Conservation (phyloP, 2,888 invertebrate species). For the Melanargia galathea region DNA sequence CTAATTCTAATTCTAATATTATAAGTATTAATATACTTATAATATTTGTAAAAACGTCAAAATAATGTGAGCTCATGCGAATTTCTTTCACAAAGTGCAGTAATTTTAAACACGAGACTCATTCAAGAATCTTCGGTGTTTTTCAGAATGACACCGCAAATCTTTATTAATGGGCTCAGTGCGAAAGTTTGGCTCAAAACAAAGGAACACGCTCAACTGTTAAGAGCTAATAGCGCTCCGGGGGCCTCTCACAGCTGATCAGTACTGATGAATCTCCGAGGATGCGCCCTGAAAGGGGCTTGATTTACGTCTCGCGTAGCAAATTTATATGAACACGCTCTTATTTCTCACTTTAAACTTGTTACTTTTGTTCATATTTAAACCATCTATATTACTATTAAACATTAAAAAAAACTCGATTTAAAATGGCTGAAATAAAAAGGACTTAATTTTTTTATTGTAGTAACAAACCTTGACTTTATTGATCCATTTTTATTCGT, state of each 20-base stretch:
- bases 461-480: no score
- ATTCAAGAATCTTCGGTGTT: neutral
- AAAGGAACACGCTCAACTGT: slow-evolving; percentile 16
- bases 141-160: slow-evolving; percentile 4
- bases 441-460: no score
- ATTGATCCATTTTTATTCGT: no score
- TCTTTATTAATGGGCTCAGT: slow-evolving; percentile 12
- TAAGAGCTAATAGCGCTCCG: slow-evolving; percentile 25
- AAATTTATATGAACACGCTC: slow-evolving; percentile 9
- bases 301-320: slow-evolving; percentile 17
- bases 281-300: slow-evolving; percentile 20
- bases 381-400: no score
- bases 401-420: neutral
- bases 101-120: neutral
- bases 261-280: slow-evolving; percentile 27
- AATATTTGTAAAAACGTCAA: no score
- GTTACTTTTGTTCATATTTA: neutral
- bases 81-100: no score
- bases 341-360: slow-evolving; percentile 5
- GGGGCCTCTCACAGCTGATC: slow-evolving; percentile 23
- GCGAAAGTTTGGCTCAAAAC: slow-evolving; percentile 17
- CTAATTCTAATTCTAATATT: no score
- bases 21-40: no score
- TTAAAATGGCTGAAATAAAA: no score
- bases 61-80: no score